Percentiles rank a stretch among this genome's conserved stretches.
Conservation (phyloP, 2,113 vertebrate species). For the Syngnathus scovelli region DNA sequence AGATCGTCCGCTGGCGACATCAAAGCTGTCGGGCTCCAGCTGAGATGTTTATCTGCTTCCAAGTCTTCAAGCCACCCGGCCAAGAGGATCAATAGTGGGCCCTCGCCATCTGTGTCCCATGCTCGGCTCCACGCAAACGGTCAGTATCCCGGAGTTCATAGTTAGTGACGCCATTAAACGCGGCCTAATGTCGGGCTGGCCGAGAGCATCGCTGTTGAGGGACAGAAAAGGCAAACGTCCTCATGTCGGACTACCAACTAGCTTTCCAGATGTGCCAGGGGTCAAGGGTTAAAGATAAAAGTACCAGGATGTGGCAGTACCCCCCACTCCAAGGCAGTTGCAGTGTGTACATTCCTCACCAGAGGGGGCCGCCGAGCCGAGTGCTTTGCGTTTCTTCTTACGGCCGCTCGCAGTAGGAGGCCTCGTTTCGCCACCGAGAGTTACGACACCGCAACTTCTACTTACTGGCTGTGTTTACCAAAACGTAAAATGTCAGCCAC, state of each 20-base stretch:
- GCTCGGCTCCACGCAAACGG: slow-evolving; percentile 59
- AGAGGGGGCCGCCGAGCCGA: slow-evolving; percentile 76
- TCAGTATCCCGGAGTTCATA: slow-evolving; percentile 76
- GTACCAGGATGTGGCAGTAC: slow-evolving; percentile 84
- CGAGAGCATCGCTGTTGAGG: slow-evolving; percentile 64
- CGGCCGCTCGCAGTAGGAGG: slow-evolving; percentile 74
- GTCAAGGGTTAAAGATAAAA: slow-evolving; percentile 94
- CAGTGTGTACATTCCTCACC: slow-evolving; percentile 78
- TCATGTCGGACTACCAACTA: slow-evolving; percentile 80
- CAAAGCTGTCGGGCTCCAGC: slow-evolving; percentile 70
- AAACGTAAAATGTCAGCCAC: slow-evolving; percentile 64
- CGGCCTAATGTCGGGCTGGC: slow-evolving; percentile 59
- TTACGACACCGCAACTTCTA: slow-evolving; percentile 74
- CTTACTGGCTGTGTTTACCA: slow-evolving; percentile 70
- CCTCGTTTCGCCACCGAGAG: slow-evolving; percentile 77
- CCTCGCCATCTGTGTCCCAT: slow-evolving; percentile 66
- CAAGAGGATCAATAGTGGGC: slow-evolving; percentile 64
- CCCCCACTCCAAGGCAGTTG: slow-evolving; percentile 70
- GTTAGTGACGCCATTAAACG: slow-evolving; percentile 70
- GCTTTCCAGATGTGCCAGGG: slow-evolving; percentile 91
- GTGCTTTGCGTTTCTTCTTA: slow-evolving; percentile 74
- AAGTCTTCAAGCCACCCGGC: slow-evolving; percentile 73
- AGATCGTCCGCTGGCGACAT: slow-evolving; percentile 70
- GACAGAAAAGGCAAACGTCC: slow-evolving; percentile 86
- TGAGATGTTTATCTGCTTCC: slow-evolving; percentile 76